Percentiles rank a stretch among this genome's conserved stretches.
Conservation (phyloP, 1,140 invertebrate species). For the Tribolium madens region DNA sequence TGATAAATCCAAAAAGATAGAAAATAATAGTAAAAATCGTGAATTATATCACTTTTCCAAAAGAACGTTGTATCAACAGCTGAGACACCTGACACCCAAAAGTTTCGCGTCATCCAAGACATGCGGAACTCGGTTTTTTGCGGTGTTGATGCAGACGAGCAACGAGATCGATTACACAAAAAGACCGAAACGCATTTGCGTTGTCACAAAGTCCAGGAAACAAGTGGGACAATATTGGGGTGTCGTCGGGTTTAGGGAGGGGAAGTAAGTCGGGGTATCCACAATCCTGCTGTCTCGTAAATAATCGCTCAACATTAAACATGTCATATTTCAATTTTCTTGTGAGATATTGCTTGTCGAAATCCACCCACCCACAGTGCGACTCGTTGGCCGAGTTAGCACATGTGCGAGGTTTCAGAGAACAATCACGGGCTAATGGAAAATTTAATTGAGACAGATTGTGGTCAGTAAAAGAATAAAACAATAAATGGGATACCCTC, state of each 20-base stretch:
- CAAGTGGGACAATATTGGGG: conserved; percentile 2
- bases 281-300: conserved; percentile 45
- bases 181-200: conserved; percentile 40
- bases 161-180: conserved; percentile 45
- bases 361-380: conserved; percentile 44
- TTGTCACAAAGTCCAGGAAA: conserved; percentile 22
- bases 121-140: conserved; percentile 41
- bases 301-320: conserved; percentile 48
- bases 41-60: not conserved
- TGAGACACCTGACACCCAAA: not conserved
- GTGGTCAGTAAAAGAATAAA: too few relatives aligned
- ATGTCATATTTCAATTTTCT: conserved; percentile 54
- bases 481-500: too few relatives aligned
- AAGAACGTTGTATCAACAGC: not conserved
- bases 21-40: not conserved
- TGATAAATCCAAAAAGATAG: not conserved
- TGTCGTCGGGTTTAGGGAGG: conserved; percentile 15
- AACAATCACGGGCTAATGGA: not conserved
- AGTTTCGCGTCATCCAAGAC: conserved; percentile 30
- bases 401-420: not conserved
- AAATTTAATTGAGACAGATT: not conserved
- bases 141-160: conserved; percentile 40
- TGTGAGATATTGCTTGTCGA: conserved; percentile 48
- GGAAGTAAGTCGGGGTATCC: conserved; percentile 2
- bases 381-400: not conserved